Base-by-base conservation (phyloP, 2,113 vertebrate species). In the Scartelaos histophorus region DNA sequence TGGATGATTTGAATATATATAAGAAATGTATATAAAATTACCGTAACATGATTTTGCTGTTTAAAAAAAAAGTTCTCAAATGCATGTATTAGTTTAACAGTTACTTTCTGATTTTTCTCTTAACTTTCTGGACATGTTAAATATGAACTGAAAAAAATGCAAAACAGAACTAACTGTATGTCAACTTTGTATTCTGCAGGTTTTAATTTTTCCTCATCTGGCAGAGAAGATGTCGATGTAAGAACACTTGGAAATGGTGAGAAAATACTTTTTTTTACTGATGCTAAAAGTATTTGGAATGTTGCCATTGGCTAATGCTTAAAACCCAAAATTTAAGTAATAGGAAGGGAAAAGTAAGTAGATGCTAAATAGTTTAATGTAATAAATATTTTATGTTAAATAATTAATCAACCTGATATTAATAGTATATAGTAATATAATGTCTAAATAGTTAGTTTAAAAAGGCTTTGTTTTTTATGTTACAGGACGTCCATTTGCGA, bases 171-270 rank as follows among this genome's bases (percentile, higher is more conserved):
- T 43, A 43, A 43, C 38, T 43, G 13, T 43, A 24, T 22, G 13
- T 1, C 17, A 17, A 6, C 16, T 12, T 67, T 7, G n/a, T 60
- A 24, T 72, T 5, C 22, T 2, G 1, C 12, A 99, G 98, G 95
- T 79, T 98, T 99, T 89, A 98, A 99, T 87, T 99, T 99, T 92
- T 98, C 96, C 67, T 98, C 98, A 5, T 99, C 98, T 34, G 98
- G 98, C 75, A 94, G 98, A 89, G 98, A 99, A 91, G 98, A 99
- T 12, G 97, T 99, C 75, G 98, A 99, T 46, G 98, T 99, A 19
- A 93, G 98, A 79, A 99, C 98, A 1, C 90, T 99, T n/a, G 98
- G 98, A 85, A 97, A 94, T 0, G 98, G 97, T 99, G 92, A 94
- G 82, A 66, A 56, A 57, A 58, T 57, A 24, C 7, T n/a, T 7